Conservation (phyloP, 2,113 vertebrate species). For the Brachionichthys hirsutus region DNA sequence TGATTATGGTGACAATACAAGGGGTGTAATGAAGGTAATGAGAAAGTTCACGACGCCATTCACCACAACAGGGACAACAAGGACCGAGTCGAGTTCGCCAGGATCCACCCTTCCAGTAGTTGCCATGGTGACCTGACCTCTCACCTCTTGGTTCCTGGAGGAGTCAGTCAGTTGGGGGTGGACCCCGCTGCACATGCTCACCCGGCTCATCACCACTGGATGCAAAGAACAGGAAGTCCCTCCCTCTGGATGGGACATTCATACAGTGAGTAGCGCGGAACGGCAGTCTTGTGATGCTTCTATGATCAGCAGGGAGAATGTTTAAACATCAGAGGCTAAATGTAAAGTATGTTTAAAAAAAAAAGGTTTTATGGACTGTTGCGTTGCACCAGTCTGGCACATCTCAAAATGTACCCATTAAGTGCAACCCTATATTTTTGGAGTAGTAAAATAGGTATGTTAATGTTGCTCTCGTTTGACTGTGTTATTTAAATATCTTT, state of each 20-base stretch:
- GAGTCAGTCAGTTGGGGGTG: constrained; percentile 82
- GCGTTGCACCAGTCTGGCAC: neutral
- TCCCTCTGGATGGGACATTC: constrained; percentile 97
- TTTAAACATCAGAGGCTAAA: neutral
- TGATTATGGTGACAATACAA: constrained; percentile 48
- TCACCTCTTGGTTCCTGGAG: constrained; percentile 87
- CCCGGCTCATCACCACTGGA: constrained; percentile 90
- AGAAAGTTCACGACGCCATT: constrained; percentile 44
- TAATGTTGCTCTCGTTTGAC: constrained; percentile 1
- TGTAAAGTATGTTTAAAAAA: neutral
- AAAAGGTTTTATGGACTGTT: no score
- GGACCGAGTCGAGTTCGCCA: constrained; percentile 90
- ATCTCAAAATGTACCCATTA: neutral
- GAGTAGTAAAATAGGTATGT: constrained; percentile 10
- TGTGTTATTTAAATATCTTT: constrained; percentile 3
- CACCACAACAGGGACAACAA: constrained; percentile 87
- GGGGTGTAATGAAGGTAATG: constrained; percentile 67
- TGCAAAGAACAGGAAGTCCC: constrained; percentile 93
- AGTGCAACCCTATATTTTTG: neutral
- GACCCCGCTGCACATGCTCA: constrained; percentile 83
- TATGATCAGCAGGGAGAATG: no score
- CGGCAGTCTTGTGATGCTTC: neutral
- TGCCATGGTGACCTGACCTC: constrained; percentile 92
- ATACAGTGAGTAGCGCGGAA: constrained; percentile 81
- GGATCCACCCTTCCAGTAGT: constrained; percentile 87